A percentile compares a stretch with the other conserved stretches of the same genome.
Evolutionary conservation across 2,888 invertebrate genomes (phyloP).

Genomic region (Lycaena phlaeas): DNA sequence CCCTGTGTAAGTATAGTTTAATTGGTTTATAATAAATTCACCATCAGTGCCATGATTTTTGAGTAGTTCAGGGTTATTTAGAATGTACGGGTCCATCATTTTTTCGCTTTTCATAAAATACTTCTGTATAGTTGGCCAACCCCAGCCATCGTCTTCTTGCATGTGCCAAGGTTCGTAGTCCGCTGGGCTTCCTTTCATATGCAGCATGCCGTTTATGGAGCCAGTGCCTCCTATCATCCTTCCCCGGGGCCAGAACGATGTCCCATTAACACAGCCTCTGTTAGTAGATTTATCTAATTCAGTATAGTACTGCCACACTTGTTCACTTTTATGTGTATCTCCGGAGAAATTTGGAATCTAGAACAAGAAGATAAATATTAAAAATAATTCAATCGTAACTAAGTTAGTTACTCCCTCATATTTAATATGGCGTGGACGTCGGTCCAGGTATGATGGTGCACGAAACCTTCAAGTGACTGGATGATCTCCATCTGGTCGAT

Average conservation of each 20-base stretch:
- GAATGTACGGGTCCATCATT: slow-evolving; percentile 46
- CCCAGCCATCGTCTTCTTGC: slow-evolving; percentile 48
- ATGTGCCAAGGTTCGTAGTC: slow-evolving; percentile 53
- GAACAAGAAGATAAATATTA: slow-evolving; percentile 21
- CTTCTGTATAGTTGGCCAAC: slow-evolving; percentile 45
- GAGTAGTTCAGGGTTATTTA: slow-evolving; percentile 40
- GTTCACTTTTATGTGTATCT: slow-evolving; percentile 35
- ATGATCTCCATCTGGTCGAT: too few species aligned
- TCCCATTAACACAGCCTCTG: slow-evolving; percentile 32
- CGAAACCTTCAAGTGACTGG: too few species aligned
- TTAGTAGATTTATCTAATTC: slow-evolving; percentile 42
- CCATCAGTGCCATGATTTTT: slow-evolving; percentile 63
- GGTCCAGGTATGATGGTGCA: too few species aligned
- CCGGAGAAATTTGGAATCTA: slow-evolving; percentile 54
- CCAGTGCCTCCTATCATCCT: slow-evolving; percentile 55
- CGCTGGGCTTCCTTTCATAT: slow-evolving; percentile 49
- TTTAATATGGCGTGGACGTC: too few species aligned
- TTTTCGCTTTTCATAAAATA: slow-evolving; percentile 60
- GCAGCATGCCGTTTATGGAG: slow-evolving; percentile 53
- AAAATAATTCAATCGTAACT: background rate
- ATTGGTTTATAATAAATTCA: slow-evolving; percentile 60
- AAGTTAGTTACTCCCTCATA: too few species aligned
- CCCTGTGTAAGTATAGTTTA: slow-evolving; percentile 50
- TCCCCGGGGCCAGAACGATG: slow-evolving; percentile 58
- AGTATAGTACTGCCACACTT: slow-evolving; percentile 49